phyloP scores from a whole-genome alignment of 2,797 vertebrate species.

The Balearica regulorum region DNA sequence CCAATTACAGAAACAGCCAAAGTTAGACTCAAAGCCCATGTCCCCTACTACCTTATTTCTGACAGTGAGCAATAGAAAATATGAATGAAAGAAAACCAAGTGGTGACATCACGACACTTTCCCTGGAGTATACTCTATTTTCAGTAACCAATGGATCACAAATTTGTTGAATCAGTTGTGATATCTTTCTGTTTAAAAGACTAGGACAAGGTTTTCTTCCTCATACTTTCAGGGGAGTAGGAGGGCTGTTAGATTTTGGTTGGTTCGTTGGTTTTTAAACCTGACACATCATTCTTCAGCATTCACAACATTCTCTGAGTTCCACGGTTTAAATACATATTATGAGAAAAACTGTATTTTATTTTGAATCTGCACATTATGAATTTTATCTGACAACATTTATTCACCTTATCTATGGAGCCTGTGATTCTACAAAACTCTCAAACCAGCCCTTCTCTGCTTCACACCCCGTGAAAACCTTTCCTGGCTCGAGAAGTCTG shows the following conservation, averaged over 20 bases:
- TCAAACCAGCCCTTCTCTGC: neutral
- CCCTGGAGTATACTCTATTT: neutral
- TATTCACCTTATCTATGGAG: neutral
- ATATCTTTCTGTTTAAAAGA: neutral
- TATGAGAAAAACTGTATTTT: neutral
- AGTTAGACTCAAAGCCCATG: neutral
- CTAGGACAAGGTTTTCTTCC: neutral
- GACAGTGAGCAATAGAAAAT: neutral
- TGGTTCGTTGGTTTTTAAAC: neutral
- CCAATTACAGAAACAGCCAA: neutral
- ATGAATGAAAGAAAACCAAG: neutral
- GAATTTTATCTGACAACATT: neutral
- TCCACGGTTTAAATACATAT: neutral
- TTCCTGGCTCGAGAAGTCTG: neutral
- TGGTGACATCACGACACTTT: neutral
- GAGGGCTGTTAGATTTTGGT: neutral
- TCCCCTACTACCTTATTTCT: neutral
- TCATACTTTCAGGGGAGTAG: neutral
- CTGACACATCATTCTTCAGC: neutral
- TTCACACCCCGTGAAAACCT: neutral
- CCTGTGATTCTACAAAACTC: neutral
- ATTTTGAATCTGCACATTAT: neutral
- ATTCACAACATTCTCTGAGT: neutral
- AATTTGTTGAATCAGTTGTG: neutral
- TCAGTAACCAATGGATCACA: neutral